Percentiles rank a stretch among this genome's conserved stretches.
Conservation (phyloP, 2,797 vertebrate species). For the Lacerta bilineata region DNA sequence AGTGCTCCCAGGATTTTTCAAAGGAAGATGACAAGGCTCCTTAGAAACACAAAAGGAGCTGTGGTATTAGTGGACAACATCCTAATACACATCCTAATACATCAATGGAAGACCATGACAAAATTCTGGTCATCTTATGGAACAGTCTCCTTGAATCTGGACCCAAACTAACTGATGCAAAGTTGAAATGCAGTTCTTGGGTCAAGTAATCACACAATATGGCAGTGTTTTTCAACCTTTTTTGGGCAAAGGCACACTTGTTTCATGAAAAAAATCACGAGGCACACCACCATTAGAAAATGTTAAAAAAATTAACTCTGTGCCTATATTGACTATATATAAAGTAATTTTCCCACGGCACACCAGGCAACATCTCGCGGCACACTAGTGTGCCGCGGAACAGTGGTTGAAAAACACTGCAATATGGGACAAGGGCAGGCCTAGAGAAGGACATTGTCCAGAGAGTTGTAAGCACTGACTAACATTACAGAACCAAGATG, state of each 20-base stretch:
- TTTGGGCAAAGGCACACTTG: too few relatives aligned
- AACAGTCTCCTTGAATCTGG: not conserved
- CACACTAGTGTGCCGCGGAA: too few relatives aligned
- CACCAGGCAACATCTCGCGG: too few relatives aligned
- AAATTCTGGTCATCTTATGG: not conserved
- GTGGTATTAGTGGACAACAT: not conserved
- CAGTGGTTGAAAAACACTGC: too few relatives aligned
- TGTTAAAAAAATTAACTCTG: too few relatives aligned
- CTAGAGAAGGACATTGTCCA: not conserved
- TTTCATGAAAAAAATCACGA: too few relatives aligned
- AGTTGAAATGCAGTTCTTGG: not conserved
- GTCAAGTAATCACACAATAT: too few relatives aligned
- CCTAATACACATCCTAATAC: not conserved
- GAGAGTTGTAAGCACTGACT: not conserved
- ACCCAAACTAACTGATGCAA: not conserved
- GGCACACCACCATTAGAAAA: too few relatives aligned
- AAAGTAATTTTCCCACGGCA: too few relatives aligned
- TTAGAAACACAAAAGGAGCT: slow-evolving; percentile 3
- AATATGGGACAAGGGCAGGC: not conserved
- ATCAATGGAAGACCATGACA: not conserved
- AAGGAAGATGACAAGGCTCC: not conserved
- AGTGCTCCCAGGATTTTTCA: too few relatives aligned
- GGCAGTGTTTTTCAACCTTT: too few relatives aligned
- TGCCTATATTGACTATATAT: too few relatives aligned
- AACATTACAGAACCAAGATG: not conserved